phyloP scores from a whole-genome alignment of 2,797 vertebrate genomes.

The Ctenopoma multispine region DNA sequence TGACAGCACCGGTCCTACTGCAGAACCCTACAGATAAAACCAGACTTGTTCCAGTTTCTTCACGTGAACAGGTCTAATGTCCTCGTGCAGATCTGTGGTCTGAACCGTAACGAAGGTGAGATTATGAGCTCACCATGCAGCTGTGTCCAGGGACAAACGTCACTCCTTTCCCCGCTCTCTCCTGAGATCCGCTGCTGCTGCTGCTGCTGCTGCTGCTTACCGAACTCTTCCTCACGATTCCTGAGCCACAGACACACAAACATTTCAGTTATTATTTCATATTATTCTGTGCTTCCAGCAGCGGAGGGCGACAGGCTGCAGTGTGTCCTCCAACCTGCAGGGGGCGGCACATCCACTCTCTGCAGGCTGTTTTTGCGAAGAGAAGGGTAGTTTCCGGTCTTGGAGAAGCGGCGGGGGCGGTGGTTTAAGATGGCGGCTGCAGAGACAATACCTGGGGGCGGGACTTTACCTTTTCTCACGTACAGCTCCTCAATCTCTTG shows the following conservation, averaged over 20 bases:
- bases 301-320: not conserved
- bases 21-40: no score
- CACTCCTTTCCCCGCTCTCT: constrained; percentile 87
- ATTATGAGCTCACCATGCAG: constrained; percentile 82
- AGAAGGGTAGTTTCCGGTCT: constrained; percentile 84
- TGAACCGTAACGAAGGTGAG: not conserved
- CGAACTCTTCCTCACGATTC: constrained; percentile 91
- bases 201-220: constrained; percentile 90
- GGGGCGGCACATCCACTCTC: constrained; percentile 82
- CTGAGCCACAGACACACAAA: constrained; percentile 64
- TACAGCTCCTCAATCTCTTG: constrained; percentile 93
- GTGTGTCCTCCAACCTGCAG: constrained; percentile 76
- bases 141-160: constrained; percentile 87
- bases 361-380: constrained; percentile 89
- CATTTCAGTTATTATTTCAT: no score
- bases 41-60: no score
- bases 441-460: constrained; percentile 90
- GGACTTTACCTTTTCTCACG: constrained; percentile 88
- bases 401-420: constrained; percentile 91
- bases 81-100: no score
- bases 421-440: constrained; percentile 90
- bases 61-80: no score
- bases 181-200: constrained; percentile 90
- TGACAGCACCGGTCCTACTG: no score
- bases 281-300: not conserved